Evolutionary conservation across 1,140 invertebrate species (phyloP), one percentile per base, ranked within the genome.

Genomic region (Daktulosphaira vitifoliae): DNA sequence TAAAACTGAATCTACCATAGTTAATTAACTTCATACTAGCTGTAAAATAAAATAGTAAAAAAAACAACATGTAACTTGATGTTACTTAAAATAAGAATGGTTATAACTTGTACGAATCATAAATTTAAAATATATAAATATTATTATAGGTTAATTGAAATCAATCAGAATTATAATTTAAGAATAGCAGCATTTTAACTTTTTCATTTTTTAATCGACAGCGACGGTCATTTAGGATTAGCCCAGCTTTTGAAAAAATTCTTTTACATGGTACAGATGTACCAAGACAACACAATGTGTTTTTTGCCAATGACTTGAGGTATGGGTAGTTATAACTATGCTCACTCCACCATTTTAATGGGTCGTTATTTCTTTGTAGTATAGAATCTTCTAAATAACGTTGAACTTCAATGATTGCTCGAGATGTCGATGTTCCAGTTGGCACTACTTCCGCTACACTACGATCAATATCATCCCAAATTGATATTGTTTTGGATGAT

Each of bases 311-410:
- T 22, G 23, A 22, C 37, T n/a, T 13, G 22, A 54, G 38, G 13
- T 25, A 13, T 7, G 52, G 52, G n/a, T 39, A 54, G 18, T 54
- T 54, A 39, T 54, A 54, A 2, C 9, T 22, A 39, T 39, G 20
- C 13, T 54, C 15, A 20, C 39, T 15, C 52, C 20, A 54, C 52
- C 33, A 54, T 42, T 53, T 3, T 4, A 71, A 18, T 15, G 70
- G 70, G 39, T 71, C 66, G 26, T 66, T 38, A 13, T 67, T 54
- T 65, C 65, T 62, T 4, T 9, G 16, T 15, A 71, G 33, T 8
- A 68, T 56, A 5, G 39, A 26, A 48, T 70, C 71, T 6, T 65
- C 39, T 9, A 71, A 54, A 33, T 70, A 71, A 11, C 50, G 68
- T 29, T 70, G 65, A 0, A 68, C 39, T 66, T 68, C 66, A 25